phyloP scores from a whole-genome alignment of 1,140 invertebrate species.

The Agrilus planipennis region DNA sequence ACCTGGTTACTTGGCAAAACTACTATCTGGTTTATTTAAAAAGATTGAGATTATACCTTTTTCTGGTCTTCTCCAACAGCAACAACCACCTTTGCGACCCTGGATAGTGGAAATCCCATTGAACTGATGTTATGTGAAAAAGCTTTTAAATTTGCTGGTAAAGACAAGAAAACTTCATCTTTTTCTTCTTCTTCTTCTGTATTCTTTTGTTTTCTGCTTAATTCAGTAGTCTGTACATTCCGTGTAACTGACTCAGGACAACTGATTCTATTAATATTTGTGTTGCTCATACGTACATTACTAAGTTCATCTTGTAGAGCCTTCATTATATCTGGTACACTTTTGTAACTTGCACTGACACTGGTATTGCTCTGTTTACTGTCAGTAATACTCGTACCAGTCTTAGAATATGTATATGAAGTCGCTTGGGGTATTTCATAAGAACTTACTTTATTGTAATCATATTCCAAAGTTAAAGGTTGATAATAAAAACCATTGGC shows the following conservation, averaged over 20 bases:
- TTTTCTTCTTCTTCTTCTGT: constrained; percentile 33
- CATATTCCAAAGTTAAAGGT: too few species aligned
- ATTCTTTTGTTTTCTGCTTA: constrained; percentile 25
- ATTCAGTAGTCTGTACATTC: constrained; percentile 11
- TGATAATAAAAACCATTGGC: too few species aligned
- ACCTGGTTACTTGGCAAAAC: too few species aligned
- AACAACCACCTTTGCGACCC: constrained; percentile 61
- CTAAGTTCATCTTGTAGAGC: constrained; percentile 56
- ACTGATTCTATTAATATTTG: constrained; percentile 23
- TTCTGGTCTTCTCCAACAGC: constrained; percentile 70
- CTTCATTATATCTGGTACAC: constrained; percentile 59
- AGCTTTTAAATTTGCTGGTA: constrained; percentile 46
- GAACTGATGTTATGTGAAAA: constrained; percentile 58
- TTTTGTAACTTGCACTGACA: constrained; percentile 32
- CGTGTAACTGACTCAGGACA: constrained; percentile 13
- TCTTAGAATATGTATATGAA: too few species aligned
- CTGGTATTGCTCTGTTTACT: neutral
- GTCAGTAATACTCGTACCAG: too few species aligned
- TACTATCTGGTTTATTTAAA: too few species aligned
- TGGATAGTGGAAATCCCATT: constrained; percentile 76
- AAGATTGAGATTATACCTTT: constrained; percentile 45
- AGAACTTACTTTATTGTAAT: too few species aligned
- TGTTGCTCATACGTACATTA: constrained; percentile 37
- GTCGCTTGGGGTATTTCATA: too few species aligned
- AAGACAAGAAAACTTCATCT: constrained; percentile 41